Evolutionary conservation across 2,888 invertebrate genomes (phyloP).

Genomic region (Melanostoma mellinum): DNA sequence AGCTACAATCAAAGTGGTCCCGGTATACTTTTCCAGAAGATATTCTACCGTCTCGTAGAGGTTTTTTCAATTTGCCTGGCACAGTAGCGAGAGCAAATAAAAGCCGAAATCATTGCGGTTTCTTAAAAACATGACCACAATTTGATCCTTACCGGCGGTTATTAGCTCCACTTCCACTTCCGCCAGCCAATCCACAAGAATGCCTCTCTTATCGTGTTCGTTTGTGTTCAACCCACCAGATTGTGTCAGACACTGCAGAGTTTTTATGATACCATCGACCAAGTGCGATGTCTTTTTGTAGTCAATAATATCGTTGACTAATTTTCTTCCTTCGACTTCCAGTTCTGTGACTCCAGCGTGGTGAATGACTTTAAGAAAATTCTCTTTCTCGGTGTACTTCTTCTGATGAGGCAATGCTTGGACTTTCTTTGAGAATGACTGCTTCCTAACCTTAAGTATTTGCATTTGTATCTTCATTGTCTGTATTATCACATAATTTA

Average conservation of each 20-base stretch:
- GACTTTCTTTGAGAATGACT: too few species aligned
- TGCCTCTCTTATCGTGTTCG: constrained; percentile 83
- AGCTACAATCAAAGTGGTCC: constrained; percentile 83
- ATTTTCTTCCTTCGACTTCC: constrained; percentile 73
- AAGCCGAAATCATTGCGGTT: constrained; percentile 84
- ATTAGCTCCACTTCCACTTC: constrained; percentile 94
- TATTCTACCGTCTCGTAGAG: constrained; percentile 83
- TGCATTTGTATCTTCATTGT: too few species aligned
- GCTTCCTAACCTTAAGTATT: too few species aligned
- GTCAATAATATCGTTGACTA: constrained; percentile 74
- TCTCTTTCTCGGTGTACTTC: constrained; percentile 70
- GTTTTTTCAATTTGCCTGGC: constrained; percentile 95
- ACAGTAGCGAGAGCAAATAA: constrained; percentile 91
- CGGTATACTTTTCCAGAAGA: constrained; percentile 77
- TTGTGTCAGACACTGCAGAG: constrained; percentile 44
- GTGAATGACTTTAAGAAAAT: constrained; percentile 73
- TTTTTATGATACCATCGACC: constrained; percentile 74
- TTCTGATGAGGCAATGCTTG: too few species aligned
- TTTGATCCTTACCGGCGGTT: constrained; percentile 84
- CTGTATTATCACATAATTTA: too few species aligned
- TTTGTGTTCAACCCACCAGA: constrained; percentile 11
- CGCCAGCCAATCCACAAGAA: constrained; percentile 94
- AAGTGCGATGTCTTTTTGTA: constrained; percentile 67
- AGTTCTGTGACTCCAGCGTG: constrained; percentile 71
- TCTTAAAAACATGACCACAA: constrained; percentile 86